These are phyloP conservation scores for Erpetoichthys calabaricus DNA, from an alignment of 2,797 vertebrate genomes.

Conservation along the genomic window DNA sequence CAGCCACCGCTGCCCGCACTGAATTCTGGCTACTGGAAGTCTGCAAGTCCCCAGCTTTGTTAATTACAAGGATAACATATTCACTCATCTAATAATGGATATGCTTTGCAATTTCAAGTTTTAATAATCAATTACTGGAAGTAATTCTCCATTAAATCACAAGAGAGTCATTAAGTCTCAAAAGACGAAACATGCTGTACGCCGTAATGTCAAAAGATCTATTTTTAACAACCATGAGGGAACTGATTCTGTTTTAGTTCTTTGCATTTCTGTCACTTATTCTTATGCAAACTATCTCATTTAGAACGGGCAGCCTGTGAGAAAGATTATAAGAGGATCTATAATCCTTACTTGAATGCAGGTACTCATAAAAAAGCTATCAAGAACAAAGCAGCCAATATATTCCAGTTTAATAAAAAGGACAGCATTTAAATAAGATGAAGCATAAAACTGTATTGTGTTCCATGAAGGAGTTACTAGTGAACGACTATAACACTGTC, in stretches of 20 bases:
- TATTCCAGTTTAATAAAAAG: too few relatives aligned
- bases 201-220: slow-evolving; percentile 70
- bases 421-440: too few relatives aligned
- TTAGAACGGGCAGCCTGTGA: slow-evolving; percentile 57
- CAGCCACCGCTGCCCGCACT: too few relatives aligned
- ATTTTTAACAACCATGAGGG: slow-evolving; percentile 88
- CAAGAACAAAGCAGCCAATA: too few relatives aligned
- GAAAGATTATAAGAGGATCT: slow-evolving; percentile 58
- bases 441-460: too few relatives aligned
- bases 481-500: too few relatives aligned
- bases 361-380: too few relatives aligned
- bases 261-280: slow-evolving; percentile 71
- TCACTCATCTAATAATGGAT: slow-evolving; percentile 90
- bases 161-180: slow-evolving; percentile 97
- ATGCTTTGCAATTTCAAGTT: slow-evolving; percentile 95
- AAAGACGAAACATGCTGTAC: slow-evolving; percentile 73
- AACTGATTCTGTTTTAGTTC: slow-evolving; percentile 66
- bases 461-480: too few relatives aligned
- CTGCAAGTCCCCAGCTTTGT: slow-evolving; percentile 76
- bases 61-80: slow-evolving; percentile 96
- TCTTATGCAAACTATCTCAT: slow-evolving; percentile 70
- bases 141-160: slow-evolving; percentile 92
- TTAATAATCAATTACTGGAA: slow-evolving; percentile 98
- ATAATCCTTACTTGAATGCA: slow-evolving; percentile 31
- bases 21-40: slow-evolving; percentile 66